phyloP scores from a whole-genome alignment of 2,113 vertebrate species.

The Pollachius pollachius region DNA sequence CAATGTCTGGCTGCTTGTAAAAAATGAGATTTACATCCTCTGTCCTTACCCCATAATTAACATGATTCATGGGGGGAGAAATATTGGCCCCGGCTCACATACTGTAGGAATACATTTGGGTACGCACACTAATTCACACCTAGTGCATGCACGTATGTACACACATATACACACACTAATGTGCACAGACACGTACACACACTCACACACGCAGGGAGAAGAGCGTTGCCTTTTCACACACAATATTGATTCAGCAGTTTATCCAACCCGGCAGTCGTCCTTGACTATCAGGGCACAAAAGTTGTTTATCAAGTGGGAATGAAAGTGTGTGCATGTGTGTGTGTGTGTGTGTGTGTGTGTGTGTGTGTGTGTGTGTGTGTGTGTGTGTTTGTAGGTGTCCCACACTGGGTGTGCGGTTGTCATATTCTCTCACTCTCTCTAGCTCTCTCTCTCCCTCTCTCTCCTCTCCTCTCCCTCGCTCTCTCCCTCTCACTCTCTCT shows the following conservation, averaged over 20 bases:
- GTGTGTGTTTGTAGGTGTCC: neutral
- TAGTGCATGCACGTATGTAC: neutral
- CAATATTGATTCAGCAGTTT: constrained; percentile 49
- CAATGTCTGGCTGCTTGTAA: no score
- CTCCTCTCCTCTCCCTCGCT: no score
- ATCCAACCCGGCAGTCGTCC: constrained; percentile 30
- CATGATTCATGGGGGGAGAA: neutral
- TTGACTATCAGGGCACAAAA: constrained; percentile 23
- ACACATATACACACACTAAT: neutral
- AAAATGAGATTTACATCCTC: neutral
- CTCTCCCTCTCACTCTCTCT: no score
- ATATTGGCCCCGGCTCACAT: no score
- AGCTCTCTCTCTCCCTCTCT: no score
- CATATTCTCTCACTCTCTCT: no score
- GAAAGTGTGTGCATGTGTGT: neutral
- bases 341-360: neutral
- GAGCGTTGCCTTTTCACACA: neutral
- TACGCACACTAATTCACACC: neutral
- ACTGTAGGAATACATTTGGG: neutral
- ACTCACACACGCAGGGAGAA: neutral
- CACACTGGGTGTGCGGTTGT: no score
- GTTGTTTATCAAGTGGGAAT: constrained; percentile 29
- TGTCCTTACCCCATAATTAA: neutral
- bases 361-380: neutral
- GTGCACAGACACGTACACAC: neutral